phyloP scores from a whole-genome alignment of 2,888 invertebrate species.

The Muscina levida region DNA sequence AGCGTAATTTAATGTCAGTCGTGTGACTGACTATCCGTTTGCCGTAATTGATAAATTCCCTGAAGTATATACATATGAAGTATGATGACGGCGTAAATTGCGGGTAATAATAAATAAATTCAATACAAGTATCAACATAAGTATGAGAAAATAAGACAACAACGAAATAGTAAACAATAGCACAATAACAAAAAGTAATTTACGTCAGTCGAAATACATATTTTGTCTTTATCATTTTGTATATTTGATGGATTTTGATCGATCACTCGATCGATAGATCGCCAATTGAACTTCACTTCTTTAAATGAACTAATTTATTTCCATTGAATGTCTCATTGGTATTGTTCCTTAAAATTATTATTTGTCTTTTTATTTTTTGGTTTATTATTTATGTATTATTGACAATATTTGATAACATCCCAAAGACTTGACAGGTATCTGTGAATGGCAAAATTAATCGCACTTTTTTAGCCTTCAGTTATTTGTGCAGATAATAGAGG shows the following conservation, averaged over 20 bases:
- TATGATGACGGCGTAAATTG: not conserved
- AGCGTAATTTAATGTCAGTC: not conserved
- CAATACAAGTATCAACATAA: not conserved
- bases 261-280: too few relatives aligned
- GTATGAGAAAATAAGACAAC: not conserved
- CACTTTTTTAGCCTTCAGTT: conserved; percentile 7
- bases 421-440: not conserved
- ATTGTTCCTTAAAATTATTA: not conserved
- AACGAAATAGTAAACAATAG: conserved; percentile 5
- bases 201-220: conserved; percentile 21
- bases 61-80: not conserved
- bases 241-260: conserved; percentile 35
- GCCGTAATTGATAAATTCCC: not conserved
- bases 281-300: conserved; percentile 43
- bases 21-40: not conserved
- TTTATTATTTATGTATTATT: conserved; percentile 16
- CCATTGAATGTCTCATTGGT: conserved; percentile 23
- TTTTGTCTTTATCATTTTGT: conserved; percentile 21
- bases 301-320: conserved; percentile 28
- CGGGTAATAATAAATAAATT: not conserved
- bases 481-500: not conserved
- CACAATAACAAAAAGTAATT: conserved; percentile 30
- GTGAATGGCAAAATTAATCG: not conserved
- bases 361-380: too few relatives aligned
- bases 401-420: conserved; percentile 5